Conservation (phyloP, 2,888 invertebrate genomes). For the Pachliopta kotzebuea region DNA sequence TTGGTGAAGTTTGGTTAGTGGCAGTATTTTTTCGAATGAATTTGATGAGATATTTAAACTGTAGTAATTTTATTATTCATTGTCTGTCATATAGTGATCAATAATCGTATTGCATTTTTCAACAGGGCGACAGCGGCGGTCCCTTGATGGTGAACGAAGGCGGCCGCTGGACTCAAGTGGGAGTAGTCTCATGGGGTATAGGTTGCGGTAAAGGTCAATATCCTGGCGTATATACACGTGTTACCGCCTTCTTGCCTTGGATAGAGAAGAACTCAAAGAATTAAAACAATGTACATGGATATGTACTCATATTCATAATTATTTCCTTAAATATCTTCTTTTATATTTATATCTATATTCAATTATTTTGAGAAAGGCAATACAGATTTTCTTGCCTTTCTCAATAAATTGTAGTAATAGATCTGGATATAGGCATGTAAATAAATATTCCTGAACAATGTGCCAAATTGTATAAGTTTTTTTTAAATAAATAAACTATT, state of each 20-base stretch:
- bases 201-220: slow-evolving; percentile 95
- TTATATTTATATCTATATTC: slow-evolving; percentile 33
- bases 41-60: too few relatives aligned
- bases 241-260: slow-evolving; percentile 91
- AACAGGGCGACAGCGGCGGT: slow-evolving; percentile 93
- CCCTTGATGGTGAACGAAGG: slow-evolving; percentile 90
- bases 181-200: slow-evolving; percentile 95
- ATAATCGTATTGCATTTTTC: slow-evolving; percentile 4
- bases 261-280: slow-evolving; percentile 89
- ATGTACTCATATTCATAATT: not conserved
- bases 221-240: slow-evolving; percentile 94
- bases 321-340: not conserved
- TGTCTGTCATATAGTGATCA: too few relatives aligned
- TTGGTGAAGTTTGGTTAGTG: too few relatives aligned
- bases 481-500: slow-evolving; percentile 25
- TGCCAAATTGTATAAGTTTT: slow-evolving; percentile 44
- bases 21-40: too few relatives aligned
- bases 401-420: slow-evolving; percentile 58
- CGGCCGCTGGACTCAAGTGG: slow-evolving; percentile 90
- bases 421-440: slow-evolving; percentile 24
- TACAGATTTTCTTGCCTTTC: slow-evolving; percentile 63
- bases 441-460: slow-evolving; percentile 40
- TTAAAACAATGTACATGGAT: slow-evolving; percentile 1
- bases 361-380: slow-evolving; percentile 78
- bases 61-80: too few relatives aligned